These are phyloP conservation scores for Zosterops borbonicus DNA, from an alignment of 2,113 vertebrate genomes.

Conservation along the genomic window DNA sequence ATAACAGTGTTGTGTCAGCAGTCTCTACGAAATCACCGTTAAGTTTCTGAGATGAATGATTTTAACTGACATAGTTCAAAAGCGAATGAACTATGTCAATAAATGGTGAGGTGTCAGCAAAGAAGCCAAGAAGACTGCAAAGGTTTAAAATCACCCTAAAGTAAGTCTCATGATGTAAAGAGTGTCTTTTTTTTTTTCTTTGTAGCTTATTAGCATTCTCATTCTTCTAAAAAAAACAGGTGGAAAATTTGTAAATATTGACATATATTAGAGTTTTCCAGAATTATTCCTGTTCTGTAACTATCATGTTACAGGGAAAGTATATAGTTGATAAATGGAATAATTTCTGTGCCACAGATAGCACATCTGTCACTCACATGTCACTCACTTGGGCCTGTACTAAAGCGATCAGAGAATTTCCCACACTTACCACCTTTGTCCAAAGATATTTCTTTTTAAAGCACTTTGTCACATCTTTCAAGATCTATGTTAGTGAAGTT, in stretches of 20 bases:
- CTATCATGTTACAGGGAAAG: not conserved
- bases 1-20: not conserved
- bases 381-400: not conserved
- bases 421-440: not conserved
- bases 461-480: not conserved
- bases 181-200: not conserved
- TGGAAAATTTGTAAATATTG: not conserved
- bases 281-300: not conserved
- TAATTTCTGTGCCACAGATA: not conserved
- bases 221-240: not conserved
- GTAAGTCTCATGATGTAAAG: not conserved
- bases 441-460: not conserved
- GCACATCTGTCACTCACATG: not conserved
- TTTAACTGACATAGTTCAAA: not conserved
- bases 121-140: not conserved
- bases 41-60: not conserved
- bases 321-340: not conserved
- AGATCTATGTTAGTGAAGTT: not conserved
- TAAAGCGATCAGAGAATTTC: not conserved
- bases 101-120: not conserved
- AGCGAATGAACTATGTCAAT: not conserved
- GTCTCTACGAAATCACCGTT: not conserved
- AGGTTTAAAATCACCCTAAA: not conserved
- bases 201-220: not conserved
- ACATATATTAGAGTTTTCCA: not conserved